Percentiles rank a stretch among this genome's conserved stretches.
These are phyloP conservation scores for Ceratoteleas bidentatus DNA, from an alignment of 1,140 invertebrate genomes.

Conservation along the genomic window DNA sequence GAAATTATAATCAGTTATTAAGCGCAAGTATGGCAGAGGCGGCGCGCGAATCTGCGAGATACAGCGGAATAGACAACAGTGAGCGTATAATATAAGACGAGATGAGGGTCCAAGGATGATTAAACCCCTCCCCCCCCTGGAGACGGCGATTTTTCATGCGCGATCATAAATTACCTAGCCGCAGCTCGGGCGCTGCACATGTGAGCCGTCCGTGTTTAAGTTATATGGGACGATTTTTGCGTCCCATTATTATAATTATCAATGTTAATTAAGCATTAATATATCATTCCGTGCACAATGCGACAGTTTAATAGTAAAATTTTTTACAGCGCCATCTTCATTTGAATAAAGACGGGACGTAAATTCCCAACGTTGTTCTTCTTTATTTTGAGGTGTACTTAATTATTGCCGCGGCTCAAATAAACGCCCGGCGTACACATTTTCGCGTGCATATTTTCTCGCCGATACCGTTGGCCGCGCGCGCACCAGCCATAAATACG, in stretches of 20 bases:
- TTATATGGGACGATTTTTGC: constrained; percentile 76
- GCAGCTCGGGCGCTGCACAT: constrained; percentile 75
- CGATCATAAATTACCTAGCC: too few relatives aligned
- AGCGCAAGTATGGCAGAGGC: constrained; percentile 59
- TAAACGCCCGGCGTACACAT: not conserved
- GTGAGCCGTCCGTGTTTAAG: constrained; percentile 62
- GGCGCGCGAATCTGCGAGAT: constrained; percentile 15
- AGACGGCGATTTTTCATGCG: too few relatives aligned
- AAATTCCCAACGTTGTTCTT: constrained; percentile 10
- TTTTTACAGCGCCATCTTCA: constrained; percentile 33
- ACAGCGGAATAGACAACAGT: constrained; percentile 28
- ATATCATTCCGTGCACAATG: constrained; percentile 74
- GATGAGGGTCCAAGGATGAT: constrained; percentile 69
- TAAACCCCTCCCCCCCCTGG: too few relatives aligned
- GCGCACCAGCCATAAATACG: constrained; percentile 2
- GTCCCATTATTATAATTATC: constrained; percentile 80
- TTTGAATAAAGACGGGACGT: constrained; percentile 49
- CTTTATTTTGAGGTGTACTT: constrained; percentile 16
- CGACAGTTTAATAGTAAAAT: constrained; percentile 80
- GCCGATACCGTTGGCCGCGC: not conserved
- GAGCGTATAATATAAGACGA: constrained; percentile 50
- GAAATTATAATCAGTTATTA: constrained; percentile 75
- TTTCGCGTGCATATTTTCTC: not conserved
- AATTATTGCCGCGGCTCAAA: constrained; percentile 3
- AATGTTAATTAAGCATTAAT: constrained; percentile 81